phyloP scores from a whole-genome alignment of 2,113 vertebrate genomes.

The Peromyscus leucopus region DNA sequence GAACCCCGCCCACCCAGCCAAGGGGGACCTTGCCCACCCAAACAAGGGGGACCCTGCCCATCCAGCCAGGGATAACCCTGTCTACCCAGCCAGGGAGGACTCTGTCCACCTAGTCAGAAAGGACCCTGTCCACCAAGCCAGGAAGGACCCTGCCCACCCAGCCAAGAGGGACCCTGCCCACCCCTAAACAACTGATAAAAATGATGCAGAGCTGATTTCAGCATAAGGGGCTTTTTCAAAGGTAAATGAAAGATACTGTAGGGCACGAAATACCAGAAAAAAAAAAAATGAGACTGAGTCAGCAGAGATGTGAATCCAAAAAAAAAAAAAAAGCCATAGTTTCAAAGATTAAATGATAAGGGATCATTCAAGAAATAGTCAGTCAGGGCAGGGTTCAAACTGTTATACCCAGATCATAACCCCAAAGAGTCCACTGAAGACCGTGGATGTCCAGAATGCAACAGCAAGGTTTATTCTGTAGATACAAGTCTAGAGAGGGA shows the following conservation, averaged over 20 bases:
- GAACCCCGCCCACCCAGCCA: not conserved
- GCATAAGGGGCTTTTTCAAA: not conserved
- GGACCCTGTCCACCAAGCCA: too few relatives aligned
- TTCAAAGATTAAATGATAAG: slow-evolving; percentile 26
- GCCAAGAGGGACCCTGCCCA: too few relatives aligned
- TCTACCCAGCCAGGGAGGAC: not conserved
- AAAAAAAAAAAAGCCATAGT: not conserved
- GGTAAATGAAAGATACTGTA: not conserved
- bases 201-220: not conserved
- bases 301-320: not conserved
- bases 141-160: not conserved
- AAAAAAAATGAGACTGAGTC: not conserved
- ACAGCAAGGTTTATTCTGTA: too few relatives aligned
- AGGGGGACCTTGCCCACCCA: not conserved
- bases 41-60: too few relatives aligned
- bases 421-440: too few relatives aligned
- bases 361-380: not conserved
- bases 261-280: not conserved
- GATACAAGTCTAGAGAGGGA: too few relatives aligned
- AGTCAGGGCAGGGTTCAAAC: not conserved
- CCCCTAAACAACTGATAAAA: not conserved
- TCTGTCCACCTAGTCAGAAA: too few relatives aligned
- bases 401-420: too few relatives aligned
- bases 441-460: too few relatives aligned
- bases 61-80: too few relatives aligned